These are phyloP conservation scores for Arvicanthis niloticus DNA, from an alignment of 2,113 vertebrate species.

Conservation along the genomic window DNA sequence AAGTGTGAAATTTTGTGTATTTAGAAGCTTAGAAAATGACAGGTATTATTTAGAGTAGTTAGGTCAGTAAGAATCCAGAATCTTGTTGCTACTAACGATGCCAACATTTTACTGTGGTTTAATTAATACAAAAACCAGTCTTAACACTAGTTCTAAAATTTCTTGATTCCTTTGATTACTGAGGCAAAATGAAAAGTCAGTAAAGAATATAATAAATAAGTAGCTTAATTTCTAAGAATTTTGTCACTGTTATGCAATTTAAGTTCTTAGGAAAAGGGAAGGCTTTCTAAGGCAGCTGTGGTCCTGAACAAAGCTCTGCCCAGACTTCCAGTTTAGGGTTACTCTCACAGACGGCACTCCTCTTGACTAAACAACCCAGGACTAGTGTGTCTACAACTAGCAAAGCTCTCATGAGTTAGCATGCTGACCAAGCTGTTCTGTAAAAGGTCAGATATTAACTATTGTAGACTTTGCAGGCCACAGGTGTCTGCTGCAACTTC, in stretches of 20 bases:
- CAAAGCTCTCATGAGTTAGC: slow-evolving; percentile 6
- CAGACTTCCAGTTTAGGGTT: slow-evolving; percentile 10
- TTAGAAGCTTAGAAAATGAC: slow-evolving; percentile 22
- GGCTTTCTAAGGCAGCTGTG: neutral
- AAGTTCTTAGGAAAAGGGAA: slow-evolving; percentile 37
- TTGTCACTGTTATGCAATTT: slow-evolving; percentile 1
- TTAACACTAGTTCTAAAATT: slow-evolving; percentile 50
- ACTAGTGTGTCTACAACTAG: neutral
- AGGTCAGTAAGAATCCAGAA: slow-evolving; percentile 1
- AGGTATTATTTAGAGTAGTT: neutral
- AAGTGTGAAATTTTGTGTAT: slow-evolving; percentile 52
- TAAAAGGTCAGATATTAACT: slow-evolving; percentile 20
- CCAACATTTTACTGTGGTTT: slow-evolving; percentile 12
- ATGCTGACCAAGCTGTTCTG: neutral
- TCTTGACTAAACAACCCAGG: neutral
- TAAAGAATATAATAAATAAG: slow-evolving; percentile 5
- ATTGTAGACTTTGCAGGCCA: slow-evolving; percentile 10
- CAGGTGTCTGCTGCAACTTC: slow-evolving; percentile 5
- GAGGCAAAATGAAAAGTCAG: neutral
- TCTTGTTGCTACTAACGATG: neutral
- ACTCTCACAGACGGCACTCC: neutral
- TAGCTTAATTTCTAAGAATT: slow-evolving; percentile 37
- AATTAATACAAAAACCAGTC: slow-evolving; percentile 14
- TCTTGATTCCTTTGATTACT: slow-evolving; percentile 17
- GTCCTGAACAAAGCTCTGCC: neutral